These are phyloP conservation scores for Listrodromus nycthemerus DNA, from an alignment of 2,888 invertebrate species.

Conservation along the genomic window DNA sequence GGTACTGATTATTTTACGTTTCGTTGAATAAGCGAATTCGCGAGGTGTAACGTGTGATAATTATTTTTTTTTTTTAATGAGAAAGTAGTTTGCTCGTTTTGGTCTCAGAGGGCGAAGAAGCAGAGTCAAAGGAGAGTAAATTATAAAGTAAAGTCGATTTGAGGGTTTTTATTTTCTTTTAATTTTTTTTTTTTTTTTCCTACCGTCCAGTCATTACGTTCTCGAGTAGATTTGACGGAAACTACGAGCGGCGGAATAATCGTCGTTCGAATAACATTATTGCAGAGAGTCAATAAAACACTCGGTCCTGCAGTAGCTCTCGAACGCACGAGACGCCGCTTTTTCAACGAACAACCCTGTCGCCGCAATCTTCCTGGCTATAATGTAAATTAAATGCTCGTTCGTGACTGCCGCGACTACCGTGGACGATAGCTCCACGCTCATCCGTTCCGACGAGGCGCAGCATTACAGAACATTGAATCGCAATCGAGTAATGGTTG, in stretches of 20 bases:
- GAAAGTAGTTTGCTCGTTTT: background rate
- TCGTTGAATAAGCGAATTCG: background rate
- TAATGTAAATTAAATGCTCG: slow-evolving; percentile 60
- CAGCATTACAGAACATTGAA: slow-evolving; percentile 49
- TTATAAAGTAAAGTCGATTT: background rate
- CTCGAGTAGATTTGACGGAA: background rate
- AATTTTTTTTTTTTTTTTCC: background rate
- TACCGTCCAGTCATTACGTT: background rate
- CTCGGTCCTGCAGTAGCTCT: slow-evolving; percentile 6
- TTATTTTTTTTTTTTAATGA: too few relatives aligned
- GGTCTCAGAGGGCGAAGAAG: background rate
- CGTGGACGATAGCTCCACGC: slow-evolving; percentile 8
- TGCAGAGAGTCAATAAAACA: slow-evolving; percentile 36
- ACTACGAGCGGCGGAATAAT: slow-evolving; percentile 13
- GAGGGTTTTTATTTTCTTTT: background rate
- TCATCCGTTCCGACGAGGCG: slow-evolving; percentile 6
- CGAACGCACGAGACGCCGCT: background rate
- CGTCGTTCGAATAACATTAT: slow-evolving; percentile 35
- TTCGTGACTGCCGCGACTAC: slow-evolving; percentile 52
- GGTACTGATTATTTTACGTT: slow-evolving; percentile 43
- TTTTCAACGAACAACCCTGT: background rate
- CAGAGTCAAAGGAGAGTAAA: too few relatives aligned
- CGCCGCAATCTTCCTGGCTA: slow-evolving; percentile 24
- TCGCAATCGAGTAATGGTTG: slow-evolving; percentile 61
- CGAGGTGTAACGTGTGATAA: background rate